Conservation (phyloP, 2,113 vertebrate genomes). For the Microcebus murinus region DNA sequence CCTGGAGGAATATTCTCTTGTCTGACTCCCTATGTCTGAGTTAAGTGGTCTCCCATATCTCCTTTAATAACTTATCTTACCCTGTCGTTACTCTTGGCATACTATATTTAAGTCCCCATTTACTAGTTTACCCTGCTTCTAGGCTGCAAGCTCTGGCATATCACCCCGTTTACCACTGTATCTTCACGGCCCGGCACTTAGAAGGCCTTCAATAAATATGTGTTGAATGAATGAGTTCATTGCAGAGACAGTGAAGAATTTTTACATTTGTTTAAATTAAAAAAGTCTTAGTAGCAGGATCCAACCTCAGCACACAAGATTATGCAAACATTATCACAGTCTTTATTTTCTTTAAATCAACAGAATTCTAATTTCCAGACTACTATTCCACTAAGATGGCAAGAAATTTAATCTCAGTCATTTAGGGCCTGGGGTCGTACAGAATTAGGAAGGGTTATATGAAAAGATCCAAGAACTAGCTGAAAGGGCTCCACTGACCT, state of each 20-base stretch:
- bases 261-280: not conserved
- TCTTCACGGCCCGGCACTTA: not conserved
- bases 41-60: not conserved
- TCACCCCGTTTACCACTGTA: not conserved
- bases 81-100: not conserved
- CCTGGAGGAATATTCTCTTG: not conserved
- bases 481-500: not conserved
- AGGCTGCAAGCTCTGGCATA: not conserved
- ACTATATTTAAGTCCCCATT: not conserved
- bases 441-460: not conserved
- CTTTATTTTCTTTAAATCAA: not conserved
- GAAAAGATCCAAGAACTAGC: not conserved
- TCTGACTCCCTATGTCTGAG: not conserved
- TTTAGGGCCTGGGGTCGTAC: not conserved
- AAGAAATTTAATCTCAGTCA: not conserved
- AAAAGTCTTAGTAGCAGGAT: not conserved
- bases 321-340: not conserved
- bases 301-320: not conserved
- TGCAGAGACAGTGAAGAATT: not conserved
- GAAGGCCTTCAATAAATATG: not conserved
- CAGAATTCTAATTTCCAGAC: not conserved
- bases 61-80: not conserved
- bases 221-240: not conserved
- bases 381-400: not conserved
- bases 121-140: not conserved